Conservation (phyloP, 2,113 vertebrate genomes). For the Prolemur simus region DNA sequence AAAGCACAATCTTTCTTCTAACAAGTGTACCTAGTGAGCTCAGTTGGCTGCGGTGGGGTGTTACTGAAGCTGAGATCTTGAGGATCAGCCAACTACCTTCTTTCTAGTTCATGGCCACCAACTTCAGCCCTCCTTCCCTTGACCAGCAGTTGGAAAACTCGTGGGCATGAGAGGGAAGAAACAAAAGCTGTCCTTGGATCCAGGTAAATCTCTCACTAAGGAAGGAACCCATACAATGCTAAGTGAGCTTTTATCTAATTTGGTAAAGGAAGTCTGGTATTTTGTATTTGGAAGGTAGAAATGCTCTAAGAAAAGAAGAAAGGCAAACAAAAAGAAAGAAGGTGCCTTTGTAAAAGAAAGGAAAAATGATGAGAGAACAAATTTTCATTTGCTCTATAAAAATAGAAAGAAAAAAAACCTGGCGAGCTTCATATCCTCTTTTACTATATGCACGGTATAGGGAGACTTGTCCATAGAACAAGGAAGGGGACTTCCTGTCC, state of each 20-base stretch:
- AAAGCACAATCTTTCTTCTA: constrained; percentile 52
- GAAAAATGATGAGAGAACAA: neutral
- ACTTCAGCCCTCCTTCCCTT: neutral
- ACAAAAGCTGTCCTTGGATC: neutral
- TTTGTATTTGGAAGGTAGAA: constrained; percentile 7
- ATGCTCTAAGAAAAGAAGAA: neutral
- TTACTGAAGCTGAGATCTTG: neutral
- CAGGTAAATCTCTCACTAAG: neutral
- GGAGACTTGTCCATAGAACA: neutral
- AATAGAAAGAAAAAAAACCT: neutral
- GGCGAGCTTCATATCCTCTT: neutral
- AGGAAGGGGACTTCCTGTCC: neutral
- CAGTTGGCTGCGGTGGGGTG: neutral
- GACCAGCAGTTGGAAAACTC: neutral
- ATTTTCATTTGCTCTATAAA: constrained; percentile 39
- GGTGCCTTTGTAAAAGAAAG: neutral
- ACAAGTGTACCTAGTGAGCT: constrained; percentile 43
- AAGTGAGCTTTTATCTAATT: neutral
- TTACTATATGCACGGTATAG: neutral
- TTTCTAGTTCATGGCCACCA: neutral
- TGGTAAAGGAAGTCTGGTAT: neutral
- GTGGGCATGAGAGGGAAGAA: neutral
- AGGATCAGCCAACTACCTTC: neutral
- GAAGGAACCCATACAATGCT: neutral
- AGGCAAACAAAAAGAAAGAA: neutral